Percentiles rank a stretch among this genome's conserved stretches.
These are phyloP conservation scores for Syrrhaptes paradoxus DNA, from an alignment of 2,113 vertebrate genomes.

Conservation along the genomic window DNA sequence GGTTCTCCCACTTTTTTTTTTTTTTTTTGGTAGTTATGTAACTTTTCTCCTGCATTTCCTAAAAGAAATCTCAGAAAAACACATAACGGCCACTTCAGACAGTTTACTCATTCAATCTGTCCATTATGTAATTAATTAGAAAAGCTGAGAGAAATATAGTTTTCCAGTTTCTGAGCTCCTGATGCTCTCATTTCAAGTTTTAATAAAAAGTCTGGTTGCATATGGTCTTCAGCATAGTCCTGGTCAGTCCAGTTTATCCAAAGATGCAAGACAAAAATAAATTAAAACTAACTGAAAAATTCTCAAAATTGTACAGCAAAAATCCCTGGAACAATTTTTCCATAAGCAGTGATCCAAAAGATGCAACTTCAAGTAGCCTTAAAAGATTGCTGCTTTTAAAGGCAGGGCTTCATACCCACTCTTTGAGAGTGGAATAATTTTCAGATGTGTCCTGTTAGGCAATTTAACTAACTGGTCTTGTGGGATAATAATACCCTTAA, in stretches of 20 bases:
- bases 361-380: neutral
- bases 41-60: neutral
- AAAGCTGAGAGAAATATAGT: constrained; percentile 15
- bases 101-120: constrained; percentile 45
- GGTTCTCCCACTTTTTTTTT: neutral
- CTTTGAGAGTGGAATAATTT: neutral
- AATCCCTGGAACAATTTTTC: neutral
- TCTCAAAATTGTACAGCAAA: neutral
- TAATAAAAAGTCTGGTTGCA: neutral
- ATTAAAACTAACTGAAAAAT: neutral
- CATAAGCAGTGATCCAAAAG: neutral
- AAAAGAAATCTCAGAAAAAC: constrained; percentile 12
- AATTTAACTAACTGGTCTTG: neutral
- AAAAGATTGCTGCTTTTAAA: neutral
- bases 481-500: neutral
- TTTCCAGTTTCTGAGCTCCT: constrained; percentile 2
- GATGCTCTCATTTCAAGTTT: neutral
- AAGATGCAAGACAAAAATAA: neutral
- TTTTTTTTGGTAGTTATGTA: neutral
- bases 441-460: neutral
- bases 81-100: neutral
- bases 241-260: neutral
- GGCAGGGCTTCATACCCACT: neutral
- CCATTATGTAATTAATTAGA: constrained; percentile 29
- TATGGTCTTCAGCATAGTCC: neutral